Base-by-base conservation (phyloP, 2,113 vertebrate genomes). In the Baryphthengus martii region DNA sequence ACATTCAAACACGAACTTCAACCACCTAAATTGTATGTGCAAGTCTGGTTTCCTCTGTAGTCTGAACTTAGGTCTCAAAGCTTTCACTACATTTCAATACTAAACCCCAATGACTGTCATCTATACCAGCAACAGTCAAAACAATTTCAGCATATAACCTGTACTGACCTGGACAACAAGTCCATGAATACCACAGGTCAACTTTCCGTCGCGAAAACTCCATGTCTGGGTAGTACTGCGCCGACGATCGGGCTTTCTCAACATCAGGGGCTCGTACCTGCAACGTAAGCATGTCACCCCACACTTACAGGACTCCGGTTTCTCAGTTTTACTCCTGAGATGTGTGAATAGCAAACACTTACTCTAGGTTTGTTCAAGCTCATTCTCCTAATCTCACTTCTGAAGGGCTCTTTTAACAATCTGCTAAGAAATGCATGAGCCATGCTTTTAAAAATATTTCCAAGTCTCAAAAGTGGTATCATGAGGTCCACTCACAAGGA, bases 181-280 rank as follows among this genome's bases (percentile, higher is more conserved):
- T 0, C 99, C 98, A 12, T 98, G 98, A 39, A 99, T 97, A 3
- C 99, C 99, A 55, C 99, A 99, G 56, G 98, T 99, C 72, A 99
- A 94, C 81, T 98, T 99, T 45, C 99, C 99, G 12, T 98, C 98
- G 58, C 97, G 98, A 85, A 99, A 99, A 88, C 98, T 98, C 99
- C 99, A 99, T 0, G 99, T 99, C 98, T 99, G 99, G 7, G 99
- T 99, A 0, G 98, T 99, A 79, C 99, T 99, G 85, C 99, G 98
- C 53, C 99, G 98, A 1, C 97, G 97, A 61, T 99, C 99, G 0
- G 99, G 99, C 87, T 98, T 98, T 6, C 99, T 97, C 65, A 99
- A 85, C 99, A 99, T 99, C 95, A 99, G 91, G 0, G 99, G 99
- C 95, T 99, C 99, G 7, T 98, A 99, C 59, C 99, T 99, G 95